Evolutionary conservation across 1,140 invertebrate genomes (phyloP), one percentile per base, ranked within the genome.

Genomic region (Triops cancriformis): DNA sequence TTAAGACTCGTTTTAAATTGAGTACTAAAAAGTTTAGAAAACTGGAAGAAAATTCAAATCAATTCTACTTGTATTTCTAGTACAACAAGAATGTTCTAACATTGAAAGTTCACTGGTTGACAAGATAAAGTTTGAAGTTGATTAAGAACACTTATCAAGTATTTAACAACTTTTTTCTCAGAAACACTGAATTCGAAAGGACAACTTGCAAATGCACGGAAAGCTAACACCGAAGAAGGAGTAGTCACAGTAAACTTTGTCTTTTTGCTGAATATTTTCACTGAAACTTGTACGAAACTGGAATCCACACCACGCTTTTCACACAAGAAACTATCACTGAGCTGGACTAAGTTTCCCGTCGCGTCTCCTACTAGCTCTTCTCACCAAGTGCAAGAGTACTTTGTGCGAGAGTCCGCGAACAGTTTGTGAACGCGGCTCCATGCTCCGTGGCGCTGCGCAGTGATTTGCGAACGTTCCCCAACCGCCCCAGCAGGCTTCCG

Each of bases 381-480:
- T 64, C 51, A 23, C 51, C 51, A 64, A 64, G n/a, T 64, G 51
- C 51, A 64, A 64, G 51, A 64, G 51, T 14, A 64, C 51, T 64
- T 64, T 64, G 51, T 64, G 51, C 14, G 18, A 64, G 51, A 64
- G 51, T 23, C 51, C 23, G 18, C 18, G 23, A n/a, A 23, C 51
- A 23, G 51, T 64, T 64, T 64, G 51, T 23, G 51, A 64, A 64
- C 23, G 51, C 51, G 0, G 51, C 23, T 23, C 51, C 51, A 5
- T 64, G 51, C 51, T 18, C n/a, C 14, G 51, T 18, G 18, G 51
- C 51, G 51, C 51, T 64, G 51, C 51, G 51, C 51, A 0, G 51
- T 64, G 23, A 23, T 64, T 64, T 23, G n/a, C 0, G 51, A 64
- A 18, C 14, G 14, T 23, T 64, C 51, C 18, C 51, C 10, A n/a